Base-by-base conservation (phyloP, 1,140 invertebrate species). In the Diabrotica virgifera region DNA sequence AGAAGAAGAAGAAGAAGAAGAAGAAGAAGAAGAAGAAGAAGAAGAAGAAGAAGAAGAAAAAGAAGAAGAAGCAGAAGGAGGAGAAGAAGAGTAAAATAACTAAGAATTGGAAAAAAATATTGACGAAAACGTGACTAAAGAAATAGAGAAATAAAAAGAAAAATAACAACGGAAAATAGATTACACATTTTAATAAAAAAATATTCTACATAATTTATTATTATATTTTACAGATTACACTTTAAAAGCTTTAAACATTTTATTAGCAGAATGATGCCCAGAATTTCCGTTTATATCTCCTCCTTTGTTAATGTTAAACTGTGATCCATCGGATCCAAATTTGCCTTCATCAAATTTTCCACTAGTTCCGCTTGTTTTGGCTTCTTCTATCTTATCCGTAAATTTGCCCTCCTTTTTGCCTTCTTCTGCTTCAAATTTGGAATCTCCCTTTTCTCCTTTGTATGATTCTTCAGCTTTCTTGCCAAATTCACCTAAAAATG, bases 361-460 rank as follows among this genome's bases (percentile, higher is more conserved):
- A 77, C 82, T 81, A 65, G 83, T 82, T 5, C 76, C 80, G 60
- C 82, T 83, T 9, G 79, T 61, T 59, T 84, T 82, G 65, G 83
- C 82, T 24, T 81, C 64, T 62, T 81, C 79, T 62, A 84, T 77
- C 62, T 81, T 78, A 5, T 79, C 77, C 6, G 80, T 74, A 59
- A 81, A 83, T 65, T 84, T 80, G 36, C 82, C 83, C 69, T 83
- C 79, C 63, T 84, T 83, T 36, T 80, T 81, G 53, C 79, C 77
- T 8, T 80, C 76, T 64, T 80, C 82, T n/a, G 79, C 78, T 64
- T 82, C 80, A 59, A 82, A 77, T 36, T 80, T 65, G 63, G 81
- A 81, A 62, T 84, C 80, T 70, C 83, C 81, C 37, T 82, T 80
- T 40, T 81, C 84, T 0, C 62, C 62, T 65, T 84, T 82, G 78